Percentiles rank a stretch among this genome's conserved stretches.
Evolutionary conservation across 2,888 invertebrate genomes (phyloP).

Genomic region (Drosophila mettleri): DNA sequence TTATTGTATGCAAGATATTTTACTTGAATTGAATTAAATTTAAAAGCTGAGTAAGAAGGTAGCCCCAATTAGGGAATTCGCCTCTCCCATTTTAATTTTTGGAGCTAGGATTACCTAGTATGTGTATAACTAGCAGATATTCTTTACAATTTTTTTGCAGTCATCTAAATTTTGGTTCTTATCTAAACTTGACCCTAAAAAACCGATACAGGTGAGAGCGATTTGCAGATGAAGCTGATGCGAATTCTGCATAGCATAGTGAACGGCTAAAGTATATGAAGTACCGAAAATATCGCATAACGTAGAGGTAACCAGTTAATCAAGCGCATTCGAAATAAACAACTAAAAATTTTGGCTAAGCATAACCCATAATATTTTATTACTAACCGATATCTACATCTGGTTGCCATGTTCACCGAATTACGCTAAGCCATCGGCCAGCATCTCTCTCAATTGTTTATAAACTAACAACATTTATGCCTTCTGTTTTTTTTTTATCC

Average conservation of each 20-base stretch:
- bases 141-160: neutral
- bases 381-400: conserved; percentile 19
- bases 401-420: conserved; percentile 58
- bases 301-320: neutral
- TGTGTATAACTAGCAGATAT: neutral
- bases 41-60: too few relatives aligned
- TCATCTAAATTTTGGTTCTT: neutral
- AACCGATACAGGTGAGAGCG: neutral
- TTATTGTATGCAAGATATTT: neutral
- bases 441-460: conserved; percentile 19
- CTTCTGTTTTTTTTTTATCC: conserved; percentile 34
- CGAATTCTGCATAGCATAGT: too few relatives aligned
- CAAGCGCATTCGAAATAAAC: conserved; percentile 40
- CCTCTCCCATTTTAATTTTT: too few relatives aligned
- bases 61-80: too few relatives aligned
- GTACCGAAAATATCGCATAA: neutral
- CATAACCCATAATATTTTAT: conserved; percentile 24
- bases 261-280: conserved; percentile 12
- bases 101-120: neutral
- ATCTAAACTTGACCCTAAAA: too few relatives aligned
- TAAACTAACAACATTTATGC: conserved; percentile 25
- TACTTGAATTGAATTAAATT: too few relatives aligned
- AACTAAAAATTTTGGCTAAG: conserved; percentile 18
- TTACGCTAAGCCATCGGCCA: conserved; percentile 47
- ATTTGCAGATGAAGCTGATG: neutral